These are phyloP conservation scores for Okapia johnstoni DNA, from an alignment of 2,113 vertebrate species.

Conservation along the genomic window DNA sequence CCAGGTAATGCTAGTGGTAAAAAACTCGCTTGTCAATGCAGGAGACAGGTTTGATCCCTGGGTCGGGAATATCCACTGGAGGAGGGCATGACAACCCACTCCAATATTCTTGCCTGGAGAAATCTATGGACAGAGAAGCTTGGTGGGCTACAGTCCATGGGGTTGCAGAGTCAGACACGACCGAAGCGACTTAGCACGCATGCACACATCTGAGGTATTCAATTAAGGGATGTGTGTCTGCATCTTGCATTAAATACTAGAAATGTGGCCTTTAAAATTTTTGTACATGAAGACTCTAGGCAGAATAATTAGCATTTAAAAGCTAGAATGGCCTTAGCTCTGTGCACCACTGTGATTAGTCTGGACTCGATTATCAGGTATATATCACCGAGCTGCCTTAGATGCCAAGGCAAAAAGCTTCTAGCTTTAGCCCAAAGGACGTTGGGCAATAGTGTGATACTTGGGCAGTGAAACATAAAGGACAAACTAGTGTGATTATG, in stretches of 20 bases:
- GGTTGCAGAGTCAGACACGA: background rate
- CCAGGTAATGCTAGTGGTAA: background rate
- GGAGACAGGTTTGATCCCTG: background rate
- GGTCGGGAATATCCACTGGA: background rate
- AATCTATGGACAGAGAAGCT: background rate
- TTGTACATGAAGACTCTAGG: constrained; percentile 88
- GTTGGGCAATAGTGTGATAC: constrained; percentile 68
- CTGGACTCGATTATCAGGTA: constrained; percentile 80
- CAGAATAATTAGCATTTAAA: constrained; percentile 93
- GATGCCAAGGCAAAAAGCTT: constrained; percentile 77
- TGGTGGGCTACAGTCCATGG: background rate
- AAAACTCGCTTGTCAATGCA: background rate
- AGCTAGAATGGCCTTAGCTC: constrained; percentile 89
- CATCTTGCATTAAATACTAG: constrained; percentile 79
- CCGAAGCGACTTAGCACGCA: background rate
- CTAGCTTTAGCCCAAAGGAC: constrained; percentile 72
- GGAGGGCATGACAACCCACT: background rate
- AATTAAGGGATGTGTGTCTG: constrained; percentile 68
- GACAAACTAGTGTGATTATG: constrained; percentile 79
- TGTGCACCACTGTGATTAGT: constrained; percentile 86
- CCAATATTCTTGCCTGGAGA: background rate
- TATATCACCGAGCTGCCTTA: constrained; percentile 65
- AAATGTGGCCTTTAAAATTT: constrained; percentile 86
- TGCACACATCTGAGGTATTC: constrained; percentile 66
- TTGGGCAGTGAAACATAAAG: constrained; percentile 85